A percentile compares a stretch with the other conserved stretches of the same genome.
Conservation (phyloP, 2,113 vertebrate genomes). For the Rhinogobius similis region DNA sequence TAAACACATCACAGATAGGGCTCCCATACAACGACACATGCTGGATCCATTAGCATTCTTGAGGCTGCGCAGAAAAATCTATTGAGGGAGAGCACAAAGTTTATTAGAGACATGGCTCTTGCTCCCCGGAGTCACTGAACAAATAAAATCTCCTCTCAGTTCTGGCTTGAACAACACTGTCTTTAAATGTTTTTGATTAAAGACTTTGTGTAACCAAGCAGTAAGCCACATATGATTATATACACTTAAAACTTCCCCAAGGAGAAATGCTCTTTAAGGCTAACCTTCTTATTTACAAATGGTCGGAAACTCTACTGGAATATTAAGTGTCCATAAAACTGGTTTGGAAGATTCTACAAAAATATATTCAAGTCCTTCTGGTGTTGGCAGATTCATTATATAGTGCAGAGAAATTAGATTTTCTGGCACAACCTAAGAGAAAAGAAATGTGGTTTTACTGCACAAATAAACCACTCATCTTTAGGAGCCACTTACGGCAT, state of each 20-base stretch:
- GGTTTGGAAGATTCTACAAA: background rate
- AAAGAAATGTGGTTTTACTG: background rate
- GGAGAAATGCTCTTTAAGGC: background rate
- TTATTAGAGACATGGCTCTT: slow-evolving; percentile 54
- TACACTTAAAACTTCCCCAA: background rate
- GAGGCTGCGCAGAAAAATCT: slow-evolving; percentile 47
- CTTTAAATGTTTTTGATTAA: slow-evolving; percentile 36
- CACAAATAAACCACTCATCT: slow-evolving; percentile 12
- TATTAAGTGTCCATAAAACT: slow-evolving; percentile 14
- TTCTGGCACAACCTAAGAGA: background rate
- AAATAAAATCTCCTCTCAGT: slow-evolving; percentile 34
- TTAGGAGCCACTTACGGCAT: slow-evolving; percentile 3
- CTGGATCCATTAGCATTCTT: slow-evolving; percentile 64
- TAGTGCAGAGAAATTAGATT: slow-evolving; percentile 2
- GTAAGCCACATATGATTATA: slow-evolving; percentile 11
- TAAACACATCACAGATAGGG: slow-evolving; percentile 20
- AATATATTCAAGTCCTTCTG: slow-evolving; percentile 15
- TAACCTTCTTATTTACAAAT: slow-evolving; percentile 2
- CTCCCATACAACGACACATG: slow-evolving; percentile 48
- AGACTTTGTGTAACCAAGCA: background rate
- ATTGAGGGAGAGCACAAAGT: slow-evolving; percentile 39
- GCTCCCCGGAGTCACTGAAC: slow-evolving; percentile 32
- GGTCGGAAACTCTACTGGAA: slow-evolving; percentile 7
- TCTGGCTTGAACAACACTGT: slow-evolving; percentile 14
- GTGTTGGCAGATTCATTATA: background rate